These are phyloP conservation scores for Bos indicus DNA, from an alignment of 2,113 vertebrate genomes.

Conservation along the genomic window DNA sequence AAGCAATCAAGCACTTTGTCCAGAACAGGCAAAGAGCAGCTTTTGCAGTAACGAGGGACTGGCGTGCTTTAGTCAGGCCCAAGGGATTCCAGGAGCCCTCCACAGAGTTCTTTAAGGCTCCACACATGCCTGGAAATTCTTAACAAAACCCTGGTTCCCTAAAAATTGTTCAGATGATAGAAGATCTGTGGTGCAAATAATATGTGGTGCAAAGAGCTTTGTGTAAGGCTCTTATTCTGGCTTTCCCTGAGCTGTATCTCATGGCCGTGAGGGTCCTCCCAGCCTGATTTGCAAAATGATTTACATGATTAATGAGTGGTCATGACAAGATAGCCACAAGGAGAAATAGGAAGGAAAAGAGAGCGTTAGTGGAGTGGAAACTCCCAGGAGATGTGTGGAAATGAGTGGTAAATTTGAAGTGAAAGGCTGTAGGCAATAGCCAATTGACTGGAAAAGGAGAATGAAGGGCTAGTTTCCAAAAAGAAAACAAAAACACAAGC, in stretches of 20 bases:
- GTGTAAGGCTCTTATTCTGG: neutral
- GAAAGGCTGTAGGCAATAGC: constrained; percentile 47
- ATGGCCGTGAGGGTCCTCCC: neutral
- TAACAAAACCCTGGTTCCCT: constrained; percentile 31
- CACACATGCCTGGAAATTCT: neutral
- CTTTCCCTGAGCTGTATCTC: neutral
- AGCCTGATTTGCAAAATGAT: constrained; percentile 31
- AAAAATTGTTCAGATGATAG: neutral
- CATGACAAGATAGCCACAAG: constrained; percentile 34
- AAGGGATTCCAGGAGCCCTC: neutral
- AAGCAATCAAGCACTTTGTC: constrained; percentile 25
- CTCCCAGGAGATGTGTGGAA: neutral
- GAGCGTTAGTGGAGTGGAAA: constrained; percentile 33
- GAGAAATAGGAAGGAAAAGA: neutral
- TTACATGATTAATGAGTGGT: constrained; percentile 52
- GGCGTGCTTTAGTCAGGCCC: neutral
- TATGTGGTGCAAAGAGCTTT: neutral
- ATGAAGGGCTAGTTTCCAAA: constrained; percentile 40
- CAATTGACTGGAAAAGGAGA: constrained; percentile 55
- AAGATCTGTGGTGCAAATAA: neutral
- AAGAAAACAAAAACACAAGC: neutral
- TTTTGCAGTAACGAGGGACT: neutral
- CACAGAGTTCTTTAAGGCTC: constrained; percentile 17
- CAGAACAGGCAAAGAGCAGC: neutral
- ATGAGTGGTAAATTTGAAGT: constrained; percentile 39